phyloP scores from a whole-genome alignment of 2,797 vertebrate species.

The Crocidura indochinensis region DNA sequence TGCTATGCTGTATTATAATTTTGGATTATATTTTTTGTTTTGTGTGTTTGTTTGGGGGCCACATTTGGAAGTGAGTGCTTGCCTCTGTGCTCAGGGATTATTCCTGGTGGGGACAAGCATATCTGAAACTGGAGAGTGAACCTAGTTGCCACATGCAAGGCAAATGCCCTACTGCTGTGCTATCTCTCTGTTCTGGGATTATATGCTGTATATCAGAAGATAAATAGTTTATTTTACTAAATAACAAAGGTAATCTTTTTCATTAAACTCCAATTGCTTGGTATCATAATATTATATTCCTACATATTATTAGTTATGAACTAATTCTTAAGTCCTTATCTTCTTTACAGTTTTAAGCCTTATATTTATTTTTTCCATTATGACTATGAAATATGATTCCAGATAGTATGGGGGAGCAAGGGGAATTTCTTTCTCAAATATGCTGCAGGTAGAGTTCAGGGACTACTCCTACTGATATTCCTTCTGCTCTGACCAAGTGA shows the following conservation, averaged over 20 bases:
- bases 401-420: neutral
- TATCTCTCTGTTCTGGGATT: too few species aligned
- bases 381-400: neutral
- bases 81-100: too few species aligned
- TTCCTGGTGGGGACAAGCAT: too few species aligned
- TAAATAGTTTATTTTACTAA: neutral
- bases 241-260: constrained; percentile 26
- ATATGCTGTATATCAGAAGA: constrained; percentile 11
- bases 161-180: too few species aligned
- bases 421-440: too few species aligned
- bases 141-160: too few species aligned
- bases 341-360: constrained; percentile 8
- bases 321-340: neutral
- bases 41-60: too few species aligned
- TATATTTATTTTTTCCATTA: neutral
- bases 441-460: too few species aligned
- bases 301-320: constrained; percentile 6
- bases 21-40: neutral
- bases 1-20: neutral
- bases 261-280: neutral
- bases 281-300: neutral
- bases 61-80: neutral
- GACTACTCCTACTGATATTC: too few species aligned
- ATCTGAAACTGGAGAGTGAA: too few species aligned
- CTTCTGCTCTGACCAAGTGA: too few species aligned